Percentiles rank a stretch among this genome's conserved stretches.
Evolutionary conservation across 2,797 vertebrate species (phyloP).

Genomic region (Enteromius trimaculatus): DNA sequence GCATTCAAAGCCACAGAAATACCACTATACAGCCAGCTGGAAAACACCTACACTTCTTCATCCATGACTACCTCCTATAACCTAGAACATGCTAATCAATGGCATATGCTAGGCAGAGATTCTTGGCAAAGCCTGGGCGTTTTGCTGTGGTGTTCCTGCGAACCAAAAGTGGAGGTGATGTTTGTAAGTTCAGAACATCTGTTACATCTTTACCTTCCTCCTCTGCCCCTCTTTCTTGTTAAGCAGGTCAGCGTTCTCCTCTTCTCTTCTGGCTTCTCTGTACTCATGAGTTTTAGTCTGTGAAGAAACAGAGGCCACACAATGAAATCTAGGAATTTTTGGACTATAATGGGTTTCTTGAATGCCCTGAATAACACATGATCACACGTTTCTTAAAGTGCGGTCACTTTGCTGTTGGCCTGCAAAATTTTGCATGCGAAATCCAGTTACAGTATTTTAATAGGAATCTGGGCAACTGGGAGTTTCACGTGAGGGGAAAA

Average conservation of each 20-base stretch:
- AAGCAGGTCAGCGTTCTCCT: slow-evolving; percentile 68
- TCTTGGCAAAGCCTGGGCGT: slow-evolving; percentile 35
- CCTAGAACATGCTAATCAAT: slow-evolving; percentile 44
- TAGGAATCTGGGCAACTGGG: not conserved
- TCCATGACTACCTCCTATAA: slow-evolving; percentile 47
- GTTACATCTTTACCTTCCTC: slow-evolving; percentile 71
- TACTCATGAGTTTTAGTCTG: slow-evolving; percentile 67
- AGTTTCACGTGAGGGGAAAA: not conserved
- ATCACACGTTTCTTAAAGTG: not conserved
- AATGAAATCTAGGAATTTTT: slow-evolving; percentile 10
- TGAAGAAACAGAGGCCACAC: slow-evolving; percentile 5
- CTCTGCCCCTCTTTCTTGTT: slow-evolving; percentile 74
- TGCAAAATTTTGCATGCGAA: not conserved
- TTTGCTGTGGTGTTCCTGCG: slow-evolving; percentile 19
- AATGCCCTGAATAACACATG: not conserved
- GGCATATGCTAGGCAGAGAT: slow-evolving; percentile 42
- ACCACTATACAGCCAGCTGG: slow-evolving; percentile 41
- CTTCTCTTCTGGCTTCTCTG: slow-evolving; percentile 65
- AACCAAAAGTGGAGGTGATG: slow-evolving; percentile 28
- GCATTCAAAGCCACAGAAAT: slow-evolving; percentile 46
- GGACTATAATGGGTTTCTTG: not conserved
- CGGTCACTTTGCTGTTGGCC: not conserved
- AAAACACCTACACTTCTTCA: slow-evolving; percentile 40
- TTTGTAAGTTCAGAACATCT: slow-evolving; percentile 4
- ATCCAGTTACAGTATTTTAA: not conserved